These are phyloP conservation scores for Diadema setosum DNA, from an alignment of 35 echinoderm and acorn worm genomes.

Conservation along the genomic window DNA sequence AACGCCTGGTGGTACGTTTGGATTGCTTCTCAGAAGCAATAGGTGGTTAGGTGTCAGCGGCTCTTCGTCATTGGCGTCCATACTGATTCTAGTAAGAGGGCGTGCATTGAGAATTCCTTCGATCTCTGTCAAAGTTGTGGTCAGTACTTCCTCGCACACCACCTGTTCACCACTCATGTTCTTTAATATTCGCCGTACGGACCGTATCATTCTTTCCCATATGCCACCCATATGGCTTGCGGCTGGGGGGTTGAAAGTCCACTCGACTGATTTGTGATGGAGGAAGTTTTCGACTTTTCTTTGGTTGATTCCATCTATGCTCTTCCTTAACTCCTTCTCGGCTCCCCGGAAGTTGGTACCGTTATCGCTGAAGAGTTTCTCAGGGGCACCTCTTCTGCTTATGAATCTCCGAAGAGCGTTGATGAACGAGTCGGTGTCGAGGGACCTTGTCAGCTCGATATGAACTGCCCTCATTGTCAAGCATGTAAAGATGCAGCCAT, in stretches of 20 bases:
- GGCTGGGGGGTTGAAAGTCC: conserved; percentile 56
- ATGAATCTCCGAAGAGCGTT: conserved; percentile 58
- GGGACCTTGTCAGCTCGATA: conserved; percentile 32
- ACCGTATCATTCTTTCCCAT: conserved; percentile 55
- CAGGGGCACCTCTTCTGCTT: not conserved
- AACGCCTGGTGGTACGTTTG: not conserved
- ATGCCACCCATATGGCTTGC: conserved; percentile 39
- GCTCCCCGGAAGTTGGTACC: conserved; percentile 44
- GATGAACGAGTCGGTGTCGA: conserved; percentile 66
- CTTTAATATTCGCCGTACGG: not conserved
- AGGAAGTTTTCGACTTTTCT: not conserved
- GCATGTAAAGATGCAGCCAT: conserved; percentile 68
- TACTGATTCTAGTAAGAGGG: too few relatives aligned
- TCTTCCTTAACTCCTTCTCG: conserved; percentile 27
- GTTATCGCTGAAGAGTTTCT: conserved; percentile 49
- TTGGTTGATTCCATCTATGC: conserved; percentile 5
- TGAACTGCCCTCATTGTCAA: conserved; percentile 47
- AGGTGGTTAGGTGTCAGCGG: too few relatives aligned
- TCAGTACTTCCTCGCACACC: not conserved
- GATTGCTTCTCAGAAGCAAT: not conserved
- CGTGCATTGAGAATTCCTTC: conserved; percentile 38
- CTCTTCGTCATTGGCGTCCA: too few relatives aligned
- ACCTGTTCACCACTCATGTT: not conserved
- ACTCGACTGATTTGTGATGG: conserved; percentile 18
- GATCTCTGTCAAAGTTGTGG: not conserved